phyloP scores from a whole-genome alignment of 2,113 vertebrate species.

The Alouatta palliata region DNA sequence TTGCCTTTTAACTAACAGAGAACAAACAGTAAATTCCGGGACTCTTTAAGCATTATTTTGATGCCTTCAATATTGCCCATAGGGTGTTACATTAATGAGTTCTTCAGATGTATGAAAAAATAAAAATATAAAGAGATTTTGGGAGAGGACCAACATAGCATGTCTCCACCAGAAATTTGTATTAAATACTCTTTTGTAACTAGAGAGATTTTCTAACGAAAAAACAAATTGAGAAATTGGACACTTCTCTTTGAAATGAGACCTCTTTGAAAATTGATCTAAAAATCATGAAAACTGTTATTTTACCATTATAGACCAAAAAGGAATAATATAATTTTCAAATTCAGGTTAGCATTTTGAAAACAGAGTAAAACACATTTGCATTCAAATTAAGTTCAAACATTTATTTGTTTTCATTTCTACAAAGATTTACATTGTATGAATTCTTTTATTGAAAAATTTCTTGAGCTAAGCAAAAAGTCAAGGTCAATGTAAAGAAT shows the following conservation, averaged over 20 bases:
- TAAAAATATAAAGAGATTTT: background rate
- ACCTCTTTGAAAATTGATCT: constrained; percentile 28
- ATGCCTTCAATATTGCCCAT: background rate
- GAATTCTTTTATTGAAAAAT: background rate
- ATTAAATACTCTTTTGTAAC: background rate
- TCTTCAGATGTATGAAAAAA: background rate
- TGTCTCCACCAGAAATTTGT: background rate
- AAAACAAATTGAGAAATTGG: background rate
- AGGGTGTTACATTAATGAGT: background rate
- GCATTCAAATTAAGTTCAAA: background rate
- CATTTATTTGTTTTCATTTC: constrained; percentile 29
- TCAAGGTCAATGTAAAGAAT: background rate
- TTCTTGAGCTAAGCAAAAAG: background rate
- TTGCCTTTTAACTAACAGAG: background rate
- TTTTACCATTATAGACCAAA: background rate
- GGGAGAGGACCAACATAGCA: background rate
- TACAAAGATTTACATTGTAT: constrained; percentile 1
- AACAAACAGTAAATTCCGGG: background rate
- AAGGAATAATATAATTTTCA: background rate
- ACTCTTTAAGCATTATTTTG: background rate
- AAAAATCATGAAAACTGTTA: constrained; percentile 19
- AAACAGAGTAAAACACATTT: constrained; percentile 7
- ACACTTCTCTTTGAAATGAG: background rate
- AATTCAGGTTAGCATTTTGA: constrained; percentile 15
- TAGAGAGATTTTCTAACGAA: background rate